Conservation (phyloP, 2,113 vertebrate genomes). For the Nanger granti region DNA sequence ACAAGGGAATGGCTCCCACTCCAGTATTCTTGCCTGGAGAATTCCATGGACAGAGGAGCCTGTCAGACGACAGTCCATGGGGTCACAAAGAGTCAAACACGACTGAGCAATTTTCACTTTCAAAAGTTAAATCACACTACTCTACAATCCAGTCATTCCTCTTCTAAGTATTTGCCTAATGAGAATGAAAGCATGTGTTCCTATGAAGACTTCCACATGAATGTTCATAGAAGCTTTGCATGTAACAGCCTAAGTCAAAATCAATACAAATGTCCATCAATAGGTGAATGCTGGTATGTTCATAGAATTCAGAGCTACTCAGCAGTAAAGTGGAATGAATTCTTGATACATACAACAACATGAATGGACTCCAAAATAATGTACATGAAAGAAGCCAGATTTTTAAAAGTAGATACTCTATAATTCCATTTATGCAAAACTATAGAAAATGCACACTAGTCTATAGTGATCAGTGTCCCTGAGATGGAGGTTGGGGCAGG, state of each 20-base stretch:
- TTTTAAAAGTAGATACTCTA: background rate
- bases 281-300: background rate
- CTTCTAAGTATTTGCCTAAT: background rate
- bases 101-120: background rate
- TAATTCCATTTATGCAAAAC: background rate
- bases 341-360: background rate
- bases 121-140: background rate
- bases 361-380: background rate
- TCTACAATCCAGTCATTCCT: background rate
- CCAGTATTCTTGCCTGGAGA: background rate
- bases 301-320: background rate
- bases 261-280: background rate
- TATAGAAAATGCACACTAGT: background rate
- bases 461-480: background rate
- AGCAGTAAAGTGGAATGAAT: background rate
- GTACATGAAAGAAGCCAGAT: background rate
- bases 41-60: background rate
- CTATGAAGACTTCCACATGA: background rate
- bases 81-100: background rate
- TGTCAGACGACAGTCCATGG: background rate
- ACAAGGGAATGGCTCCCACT: background rate
- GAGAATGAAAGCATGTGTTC: background rate
- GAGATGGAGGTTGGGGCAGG: background rate
- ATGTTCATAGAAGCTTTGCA: background rate
- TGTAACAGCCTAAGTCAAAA: background rate